A percentile compares a stretch with the other conserved stretches of the same genome.
These are phyloP conservation scores for Sciurus niger DNA, from an alignment of 2,113 vertebrate species.

Conservation along the genomic window DNA sequence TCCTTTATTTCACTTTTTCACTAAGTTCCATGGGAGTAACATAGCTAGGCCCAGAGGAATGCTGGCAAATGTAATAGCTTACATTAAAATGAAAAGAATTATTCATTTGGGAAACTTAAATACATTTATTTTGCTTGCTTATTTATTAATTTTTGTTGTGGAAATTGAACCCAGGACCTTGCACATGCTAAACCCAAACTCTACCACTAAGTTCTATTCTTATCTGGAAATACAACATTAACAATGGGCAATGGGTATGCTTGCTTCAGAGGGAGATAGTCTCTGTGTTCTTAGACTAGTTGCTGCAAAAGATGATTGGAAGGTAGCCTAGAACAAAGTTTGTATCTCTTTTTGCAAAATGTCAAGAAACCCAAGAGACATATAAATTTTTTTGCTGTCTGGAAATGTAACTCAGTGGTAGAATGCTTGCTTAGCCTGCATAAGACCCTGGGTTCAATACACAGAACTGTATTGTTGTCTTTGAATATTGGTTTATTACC, in stretches of 20 bases:
- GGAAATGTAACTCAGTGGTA: not conserved
- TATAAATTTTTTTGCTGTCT: not conserved
- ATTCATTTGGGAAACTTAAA: not conserved
- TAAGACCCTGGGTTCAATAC: no score
- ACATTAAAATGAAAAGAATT: not conserved
- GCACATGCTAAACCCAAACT: not conserved
- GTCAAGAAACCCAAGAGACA: not conserved
- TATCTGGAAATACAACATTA: not conserved
- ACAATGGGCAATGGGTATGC: not conserved
- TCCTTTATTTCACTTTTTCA: not conserved
- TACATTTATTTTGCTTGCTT: not conserved
- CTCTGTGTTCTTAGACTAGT: not conserved
- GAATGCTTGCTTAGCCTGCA: not conserved
- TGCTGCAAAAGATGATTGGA: not conserved
- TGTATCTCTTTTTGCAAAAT: not conserved
- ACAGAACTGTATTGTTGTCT: not conserved
- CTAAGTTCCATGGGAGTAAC: not conserved
- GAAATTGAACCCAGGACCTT: not conserved
- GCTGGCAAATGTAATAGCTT: not conserved
- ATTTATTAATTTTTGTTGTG: not conserved
- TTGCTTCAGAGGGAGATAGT: not conserved
- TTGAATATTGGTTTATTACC: not conserved
- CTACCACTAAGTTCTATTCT: not conserved
- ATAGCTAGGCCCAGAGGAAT: not conserved
- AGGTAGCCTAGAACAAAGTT: not conserved